Base-by-base conservation (phyloP, 2,797 vertebrate species). In the Meriones psammophilus region DNA sequence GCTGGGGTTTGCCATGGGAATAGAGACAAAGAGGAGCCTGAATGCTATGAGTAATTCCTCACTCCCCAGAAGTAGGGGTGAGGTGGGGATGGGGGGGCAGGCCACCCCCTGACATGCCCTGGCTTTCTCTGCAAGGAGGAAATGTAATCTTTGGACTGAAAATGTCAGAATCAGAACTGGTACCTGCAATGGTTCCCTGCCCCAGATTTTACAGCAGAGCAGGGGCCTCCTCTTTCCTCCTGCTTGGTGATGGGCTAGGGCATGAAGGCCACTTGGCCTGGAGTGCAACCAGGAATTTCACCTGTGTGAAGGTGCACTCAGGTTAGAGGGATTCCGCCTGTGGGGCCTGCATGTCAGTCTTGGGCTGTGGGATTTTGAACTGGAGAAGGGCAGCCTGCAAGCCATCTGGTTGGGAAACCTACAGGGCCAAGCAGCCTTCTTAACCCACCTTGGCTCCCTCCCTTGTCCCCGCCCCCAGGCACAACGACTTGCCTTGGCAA, bases 401-500 rank as follows among this genome's bases (percentile, higher is more conserved):
- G 2, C 22, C 69, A 58, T 4, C 12, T 46, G 22, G n/a, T 33
- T 9, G 0, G 0, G 18, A 56, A 33, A 86, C n/a, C 42, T 26
- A 30, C 89, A 0, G 8, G 30, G 3, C 6, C 56, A 0, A 0
- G 17, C 0, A 7, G 36, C 54, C 8, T 0, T 3, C 30, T 22
- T 22, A 24, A 42, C 18, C 5, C 0, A 26, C 33, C 3, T 22
- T 0, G 7, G 2, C 3, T 18, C 20, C 10, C 9, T 18, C 26
- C 18, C 42, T 13, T 14, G 28, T 9, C 42, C 18, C 5, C 46
- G 91, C 64, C 28, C 92, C 68, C 90, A 99, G 99, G 93, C 99
- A 99, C 98, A 99, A 99, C 0, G 99, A 99, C 95, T 98, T 99
- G 46, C 99, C 99, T 14, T 99, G 99, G 99, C 99, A 99, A 96